phyloP scores from a whole-genome alignment of 2,888 invertebrate genomes.

The Drosophila prostipennis region DNA sequence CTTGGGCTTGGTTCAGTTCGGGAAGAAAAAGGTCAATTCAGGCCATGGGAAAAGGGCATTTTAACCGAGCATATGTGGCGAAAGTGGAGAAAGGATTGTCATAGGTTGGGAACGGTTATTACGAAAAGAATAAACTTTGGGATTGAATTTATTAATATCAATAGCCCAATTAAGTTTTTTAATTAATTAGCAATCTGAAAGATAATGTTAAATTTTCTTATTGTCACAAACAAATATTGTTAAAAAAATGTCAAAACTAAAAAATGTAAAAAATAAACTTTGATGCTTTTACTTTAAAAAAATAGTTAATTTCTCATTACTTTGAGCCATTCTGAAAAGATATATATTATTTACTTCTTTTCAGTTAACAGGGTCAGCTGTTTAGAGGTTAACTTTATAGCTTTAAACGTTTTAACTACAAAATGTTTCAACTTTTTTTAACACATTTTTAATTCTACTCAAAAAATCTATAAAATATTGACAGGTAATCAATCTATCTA shows the following conservation, averaged over 20 bases:
- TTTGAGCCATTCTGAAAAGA: too few relatives aligned
- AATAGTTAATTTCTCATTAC: too few relatives aligned
- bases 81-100: slow-evolving; percentile 41
- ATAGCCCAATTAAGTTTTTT: neutral
- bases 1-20: slow-evolving; percentile 52
- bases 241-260: too few relatives aligned
- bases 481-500: neutral
- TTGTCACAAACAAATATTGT: too few relatives aligned
- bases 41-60: slow-evolving; percentile 41
- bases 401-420: neutral
- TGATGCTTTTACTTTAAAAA: too few relatives aligned
- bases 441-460: too few relatives aligned
- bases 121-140: neutral
- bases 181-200: too few relatives aligned
- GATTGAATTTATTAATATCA: slow-evolving; percentile 2
- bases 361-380: neutral
- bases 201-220: too few relatives aligned
- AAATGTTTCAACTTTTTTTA: neutral
- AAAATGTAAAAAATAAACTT: too few relatives aligned
- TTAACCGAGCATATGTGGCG: slow-evolving; percentile 36
- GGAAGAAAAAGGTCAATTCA: slow-evolving; percentile 36
- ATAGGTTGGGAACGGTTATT: neutral
- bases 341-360: too few relatives aligned
- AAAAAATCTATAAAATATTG: slow-evolving; percentile 2
- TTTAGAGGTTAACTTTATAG: neutral